Conservation (phyloP, 1,140 invertebrate species). For the Meloidogyne hapla region DNA sequence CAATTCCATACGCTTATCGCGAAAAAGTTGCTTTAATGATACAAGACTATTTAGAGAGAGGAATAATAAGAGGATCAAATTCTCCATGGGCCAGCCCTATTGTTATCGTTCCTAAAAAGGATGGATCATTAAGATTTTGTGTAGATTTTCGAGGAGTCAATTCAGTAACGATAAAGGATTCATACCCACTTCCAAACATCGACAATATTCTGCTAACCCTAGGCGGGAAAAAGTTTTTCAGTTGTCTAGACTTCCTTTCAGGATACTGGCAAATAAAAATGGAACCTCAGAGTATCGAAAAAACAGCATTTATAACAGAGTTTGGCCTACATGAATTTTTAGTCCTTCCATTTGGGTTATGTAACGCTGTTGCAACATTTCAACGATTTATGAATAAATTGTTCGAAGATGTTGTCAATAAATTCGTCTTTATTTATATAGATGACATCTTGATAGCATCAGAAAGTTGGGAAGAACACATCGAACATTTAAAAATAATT, state of each 20-base stretch:
- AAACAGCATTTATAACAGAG: conserved; percentile 44
- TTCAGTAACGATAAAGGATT: conserved; percentile 64
- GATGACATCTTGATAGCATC: conserved; percentile 57
- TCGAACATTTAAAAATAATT: conserved; percentile 39
- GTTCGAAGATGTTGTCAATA: conserved; percentile 50
- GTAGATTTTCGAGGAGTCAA: conserved; percentile 68
- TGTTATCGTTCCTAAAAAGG: conserved; percentile 68
- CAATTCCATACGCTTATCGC: neutral
- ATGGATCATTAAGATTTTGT: conserved; percentile 65
- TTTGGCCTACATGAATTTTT: conserved; percentile 64
- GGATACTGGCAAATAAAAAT: conserved; percentile 45
- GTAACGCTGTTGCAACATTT: conserved; percentile 66
- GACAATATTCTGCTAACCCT: conserved; percentile 65
- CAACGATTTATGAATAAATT: conserved; percentile 68
- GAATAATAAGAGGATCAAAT: conserved; percentile 11
- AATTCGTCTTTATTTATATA: conserved; percentile 63
- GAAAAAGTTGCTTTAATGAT: conserved; percentile 19
- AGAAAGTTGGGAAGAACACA: conserved; percentile 30
- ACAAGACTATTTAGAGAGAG: conserved; percentile 3
- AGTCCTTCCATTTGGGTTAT: conserved; percentile 66
- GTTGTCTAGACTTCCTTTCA: conserved; percentile 56
- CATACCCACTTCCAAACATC: conserved; percentile 68
- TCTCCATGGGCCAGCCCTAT: conserved; percentile 66
- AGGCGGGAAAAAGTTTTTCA: conserved; percentile 55
- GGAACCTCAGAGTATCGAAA: conserved; percentile 2